Evolutionary conservation across 2,113 vertebrate species (phyloP).

Genomic region (Lepisosteus osseus): DNA sequence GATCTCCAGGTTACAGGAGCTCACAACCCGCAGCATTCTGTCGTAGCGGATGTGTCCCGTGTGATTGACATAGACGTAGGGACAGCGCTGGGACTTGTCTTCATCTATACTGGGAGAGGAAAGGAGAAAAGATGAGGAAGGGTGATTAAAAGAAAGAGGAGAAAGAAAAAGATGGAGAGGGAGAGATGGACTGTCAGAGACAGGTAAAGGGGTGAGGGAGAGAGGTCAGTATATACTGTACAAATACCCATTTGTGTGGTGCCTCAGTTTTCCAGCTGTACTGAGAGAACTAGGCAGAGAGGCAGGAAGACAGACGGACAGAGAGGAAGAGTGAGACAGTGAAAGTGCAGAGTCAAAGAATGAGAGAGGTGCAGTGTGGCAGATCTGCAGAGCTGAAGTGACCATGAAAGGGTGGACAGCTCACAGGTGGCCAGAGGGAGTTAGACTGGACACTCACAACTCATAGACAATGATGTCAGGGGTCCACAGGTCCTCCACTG

Average conservation of each 20-base stretch:
- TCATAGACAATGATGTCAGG: constrained; percentile 76
- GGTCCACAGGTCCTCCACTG: constrained; percentile 67
- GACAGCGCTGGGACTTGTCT: constrained; percentile 64
- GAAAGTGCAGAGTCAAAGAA: no score
- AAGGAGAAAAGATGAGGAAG: not conserved
- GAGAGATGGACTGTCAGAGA: not conserved
- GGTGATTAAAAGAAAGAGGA: no score
- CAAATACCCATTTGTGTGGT: not conserved
- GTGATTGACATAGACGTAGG: constrained; percentile 71
- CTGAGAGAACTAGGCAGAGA: not conserved
- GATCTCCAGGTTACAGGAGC: constrained; percentile 74
- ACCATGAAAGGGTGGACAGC: not conserved
- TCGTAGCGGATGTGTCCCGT: constrained; percentile 69
- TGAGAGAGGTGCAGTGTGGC: no score
- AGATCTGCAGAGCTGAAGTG: no score
- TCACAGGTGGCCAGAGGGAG: no score
- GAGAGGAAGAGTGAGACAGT: not conserved
- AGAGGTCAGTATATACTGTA: not conserved
- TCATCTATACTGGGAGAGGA: constrained; percentile 59
- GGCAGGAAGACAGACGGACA: not conserved
- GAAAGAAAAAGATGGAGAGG: not conserved
- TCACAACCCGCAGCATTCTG: constrained; percentile 68
- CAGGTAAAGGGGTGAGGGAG: not conserved
- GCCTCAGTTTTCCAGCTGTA: no score
- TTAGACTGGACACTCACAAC: constrained; percentile 49